phyloP scores from a whole-genome alignment of 2,797 vertebrate genomes.

The Pangasius mekongensis region DNA sequence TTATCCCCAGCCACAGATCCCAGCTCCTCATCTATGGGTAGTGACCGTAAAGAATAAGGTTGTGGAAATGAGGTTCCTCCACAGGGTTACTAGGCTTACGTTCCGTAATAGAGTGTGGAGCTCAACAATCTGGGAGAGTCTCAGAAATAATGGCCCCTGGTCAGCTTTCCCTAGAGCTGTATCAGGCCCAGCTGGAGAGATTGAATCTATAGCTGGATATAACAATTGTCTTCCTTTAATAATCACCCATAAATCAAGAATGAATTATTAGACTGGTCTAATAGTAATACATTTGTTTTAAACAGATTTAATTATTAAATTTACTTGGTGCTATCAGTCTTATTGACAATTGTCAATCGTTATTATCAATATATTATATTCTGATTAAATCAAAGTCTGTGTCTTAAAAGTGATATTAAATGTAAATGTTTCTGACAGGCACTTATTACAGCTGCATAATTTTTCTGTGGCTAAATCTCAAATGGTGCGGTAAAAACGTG shows the following conservation, averaged over 20 bases:
- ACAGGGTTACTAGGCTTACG: background rate
- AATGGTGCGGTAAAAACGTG: background rate
- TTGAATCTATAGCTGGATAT: background rate
- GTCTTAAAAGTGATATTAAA: too few species aligned
- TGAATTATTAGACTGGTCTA: background rate
- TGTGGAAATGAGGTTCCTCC: background rate
- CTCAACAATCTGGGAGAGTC: background rate
- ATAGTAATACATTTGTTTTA: background rate
- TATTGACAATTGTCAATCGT: background rate
- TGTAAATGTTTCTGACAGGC: background rate
- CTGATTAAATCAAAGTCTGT: background rate
- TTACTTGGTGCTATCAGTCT: background rate
- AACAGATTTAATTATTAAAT: background rate
- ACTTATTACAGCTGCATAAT: background rate
- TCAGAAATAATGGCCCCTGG: background rate
- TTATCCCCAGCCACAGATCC: background rate
- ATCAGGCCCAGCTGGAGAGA: background rate
- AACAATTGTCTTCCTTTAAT: too few species aligned
- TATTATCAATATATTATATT: background rate
- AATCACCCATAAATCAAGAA: background rate
- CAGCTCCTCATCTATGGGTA: background rate
- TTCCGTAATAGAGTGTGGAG: background rate
- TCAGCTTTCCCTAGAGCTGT: background rate
- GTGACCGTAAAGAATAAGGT: conserved; percentile 2
- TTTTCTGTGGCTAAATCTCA: background rate